A percentile compares a stretch with the other conserved stretches of the same genome.
These are phyloP conservation scores for Cynopterus brachyotis DNA, from an alignment of 2,113 vertebrate species.

Conservation along the genomic window DNA sequence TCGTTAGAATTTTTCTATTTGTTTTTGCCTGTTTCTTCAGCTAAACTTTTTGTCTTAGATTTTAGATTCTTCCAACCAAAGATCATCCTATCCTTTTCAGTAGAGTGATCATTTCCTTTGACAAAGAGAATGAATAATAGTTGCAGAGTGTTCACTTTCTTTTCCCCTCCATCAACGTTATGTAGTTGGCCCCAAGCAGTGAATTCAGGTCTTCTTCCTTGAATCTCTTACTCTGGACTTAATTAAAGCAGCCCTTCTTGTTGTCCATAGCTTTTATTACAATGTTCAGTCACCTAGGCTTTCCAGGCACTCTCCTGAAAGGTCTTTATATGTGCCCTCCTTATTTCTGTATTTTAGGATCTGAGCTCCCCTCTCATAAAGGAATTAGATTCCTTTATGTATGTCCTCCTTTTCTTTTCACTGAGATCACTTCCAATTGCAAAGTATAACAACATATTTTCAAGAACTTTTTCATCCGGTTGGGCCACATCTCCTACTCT, in stretches of 20 bases:
- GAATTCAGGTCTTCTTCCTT: neutral
- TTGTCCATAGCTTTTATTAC: neutral
- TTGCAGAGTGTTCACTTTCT: neutral
- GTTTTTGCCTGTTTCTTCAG: neutral
- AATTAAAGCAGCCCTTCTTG: neutral
- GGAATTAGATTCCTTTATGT: neutral
- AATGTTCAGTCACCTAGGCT: neutral
- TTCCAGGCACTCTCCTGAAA: neutral
- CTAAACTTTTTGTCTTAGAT: conserved; percentile 3
- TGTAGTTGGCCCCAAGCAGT: neutral
- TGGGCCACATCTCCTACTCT: neutral
- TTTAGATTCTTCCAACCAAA: neutral
- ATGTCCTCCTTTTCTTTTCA: neutral
- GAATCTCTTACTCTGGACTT: neutral
- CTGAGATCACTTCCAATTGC: neutral
- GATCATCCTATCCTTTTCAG: neutral
- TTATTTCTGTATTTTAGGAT: neutral
- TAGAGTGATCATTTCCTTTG: neutral
- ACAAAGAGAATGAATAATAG: neutral
- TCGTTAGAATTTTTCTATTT: neutral
- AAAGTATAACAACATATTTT: neutral
- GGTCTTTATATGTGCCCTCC: neutral
- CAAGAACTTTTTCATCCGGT: neutral
- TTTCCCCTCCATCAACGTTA: neutral
- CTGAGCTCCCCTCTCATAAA: neutral